These are phyloP conservation scores for Verasper variegatus DNA, from an alignment of 2,113 vertebrate species.

Conservation along the genomic window DNA sequence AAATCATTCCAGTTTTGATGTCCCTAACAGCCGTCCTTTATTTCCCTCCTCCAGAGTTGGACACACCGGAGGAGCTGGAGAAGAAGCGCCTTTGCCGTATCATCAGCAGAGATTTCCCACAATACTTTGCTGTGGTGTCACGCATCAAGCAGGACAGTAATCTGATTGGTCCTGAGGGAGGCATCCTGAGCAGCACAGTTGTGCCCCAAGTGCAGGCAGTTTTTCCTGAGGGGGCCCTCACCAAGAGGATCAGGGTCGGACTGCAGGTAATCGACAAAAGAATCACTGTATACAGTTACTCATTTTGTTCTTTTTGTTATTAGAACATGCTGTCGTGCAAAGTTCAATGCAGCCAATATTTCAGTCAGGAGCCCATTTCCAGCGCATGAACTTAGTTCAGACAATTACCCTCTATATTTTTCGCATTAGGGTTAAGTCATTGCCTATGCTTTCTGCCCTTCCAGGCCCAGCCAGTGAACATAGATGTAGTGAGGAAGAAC, in stretches of 20 bases:
- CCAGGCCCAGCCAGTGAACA: slow-evolving; percentile 92
- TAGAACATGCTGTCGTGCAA: no score
- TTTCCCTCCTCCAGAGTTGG: slow-evolving; percentile 83
- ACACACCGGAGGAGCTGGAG: slow-evolving; percentile 93
- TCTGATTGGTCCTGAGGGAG: slow-evolving; percentile 97
- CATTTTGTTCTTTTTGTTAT: no score
- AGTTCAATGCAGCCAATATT: not conserved
- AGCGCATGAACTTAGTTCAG: not conserved
- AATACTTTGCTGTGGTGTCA: slow-evolving; percentile 97
- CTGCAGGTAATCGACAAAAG: slow-evolving; percentile 87
- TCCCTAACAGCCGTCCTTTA: not conserved
- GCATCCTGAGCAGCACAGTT: slow-evolving; percentile 95
- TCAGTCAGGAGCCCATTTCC: not conserved
- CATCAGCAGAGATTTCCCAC: slow-evolving; percentile 96
- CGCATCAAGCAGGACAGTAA: slow-evolving; percentile 97
- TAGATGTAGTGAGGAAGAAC: slow-evolving; percentile 91
- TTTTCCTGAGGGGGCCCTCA: slow-evolving; percentile 96
- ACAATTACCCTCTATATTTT: not conserved
- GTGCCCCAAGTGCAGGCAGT: slow-evolving; percentile 96
- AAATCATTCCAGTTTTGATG: accelerated
- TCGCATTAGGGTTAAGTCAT: not conserved
- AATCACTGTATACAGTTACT: not conserved
- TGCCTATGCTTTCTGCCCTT: not conserved
- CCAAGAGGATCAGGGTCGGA: slow-evolving; percentile 95
- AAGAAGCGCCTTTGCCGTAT: slow-evolving; percentile 96